Base-by-base conservation (phyloP, 2,113 vertebrate genomes). In the Prolemur simus region DNA sequence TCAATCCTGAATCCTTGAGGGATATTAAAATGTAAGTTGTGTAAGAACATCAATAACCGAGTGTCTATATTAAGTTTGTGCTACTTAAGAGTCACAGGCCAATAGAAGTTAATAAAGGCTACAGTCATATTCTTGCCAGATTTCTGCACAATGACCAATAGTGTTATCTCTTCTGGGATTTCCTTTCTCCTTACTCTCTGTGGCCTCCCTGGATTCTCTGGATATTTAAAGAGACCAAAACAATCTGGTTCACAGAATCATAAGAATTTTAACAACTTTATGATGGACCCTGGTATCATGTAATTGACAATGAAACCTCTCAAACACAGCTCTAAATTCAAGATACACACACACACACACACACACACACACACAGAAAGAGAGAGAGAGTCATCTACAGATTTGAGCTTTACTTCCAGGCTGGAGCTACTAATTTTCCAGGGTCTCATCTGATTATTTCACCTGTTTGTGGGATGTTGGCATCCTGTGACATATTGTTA, bases 11-110 rank as follows among this genome's bases (percentile, higher is more conserved):
- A 87, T 95, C 93, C 54, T 71, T 84, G 63, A 96, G 18, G 17
- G 12, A 5, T 93, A 96, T 91, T 94, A 96, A 94, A 94, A 97
- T 96, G 83, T 29, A 95, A 77, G 83, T 84, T 96, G 94, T 91
- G 56, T 93, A 91, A 74, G 76, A 87, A 69, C 52, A 76, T 91
- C 86, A 47, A 81, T 97, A 97, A 91, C 8, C 0, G 23, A 84
- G 32, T 87, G 7, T 93, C 92, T 92, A 52, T 89, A 92, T 64
- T 95, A 86, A 96, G 32, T 8, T 89, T n/a, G 3, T 52, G 60
- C 49, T 81, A 47, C 77, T 83, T 87, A 74, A 69, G 47, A 94
- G 76, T 87, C 49, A 81, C 89, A 97, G 73, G 80, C 73, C 83
- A 91, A 66, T 21, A 42, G 13, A 87, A 95, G 82, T 94, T 92